A percentile compares a stretch with the other conserved stretches of the same genome.
Evolutionary conservation across 2,888 invertebrate species (phyloP).

Genomic region (Odontothrips loti): DNA sequence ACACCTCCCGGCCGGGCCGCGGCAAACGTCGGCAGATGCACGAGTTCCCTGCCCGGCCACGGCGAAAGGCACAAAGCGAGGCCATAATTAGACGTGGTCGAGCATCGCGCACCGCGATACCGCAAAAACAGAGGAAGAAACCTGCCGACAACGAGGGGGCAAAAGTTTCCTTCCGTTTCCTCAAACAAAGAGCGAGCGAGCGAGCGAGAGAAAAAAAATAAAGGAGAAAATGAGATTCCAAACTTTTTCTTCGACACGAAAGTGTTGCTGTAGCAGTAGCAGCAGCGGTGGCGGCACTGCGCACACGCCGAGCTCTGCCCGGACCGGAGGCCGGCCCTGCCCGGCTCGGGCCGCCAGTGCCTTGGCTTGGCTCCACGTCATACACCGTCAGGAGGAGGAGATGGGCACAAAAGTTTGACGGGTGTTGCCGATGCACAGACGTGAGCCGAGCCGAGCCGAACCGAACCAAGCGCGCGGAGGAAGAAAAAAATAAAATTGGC

Average conservation of each 20-base stretch:
- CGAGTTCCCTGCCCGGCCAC: too few species aligned
- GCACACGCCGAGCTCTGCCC: neutral
- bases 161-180: neutral
- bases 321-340: too few species aligned
- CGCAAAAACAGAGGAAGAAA: neutral
- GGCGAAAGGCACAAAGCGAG: too few species aligned
- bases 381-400: neutral
- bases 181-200: neutral
- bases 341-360: too few species aligned
- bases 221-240: neutral
- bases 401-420: neutral
- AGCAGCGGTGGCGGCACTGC: too few species aligned
- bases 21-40: too few species aligned
- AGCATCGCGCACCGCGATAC: too few species aligned
- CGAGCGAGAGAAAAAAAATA: neutral
- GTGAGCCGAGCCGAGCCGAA: neutral
- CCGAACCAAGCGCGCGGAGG: neutral
- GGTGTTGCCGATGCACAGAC: neutral
- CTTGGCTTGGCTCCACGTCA: neutral
- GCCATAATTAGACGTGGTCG: too few species aligned
- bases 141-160: neutral
- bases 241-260: constrained; percentile 8
- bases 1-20: neutral
- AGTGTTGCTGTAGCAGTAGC: neutral
- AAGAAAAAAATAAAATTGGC: neutral